Evolutionary conservation across 2,113 vertebrate species (phyloP).

Genomic region (Gymnocephalus cernua): DNA sequence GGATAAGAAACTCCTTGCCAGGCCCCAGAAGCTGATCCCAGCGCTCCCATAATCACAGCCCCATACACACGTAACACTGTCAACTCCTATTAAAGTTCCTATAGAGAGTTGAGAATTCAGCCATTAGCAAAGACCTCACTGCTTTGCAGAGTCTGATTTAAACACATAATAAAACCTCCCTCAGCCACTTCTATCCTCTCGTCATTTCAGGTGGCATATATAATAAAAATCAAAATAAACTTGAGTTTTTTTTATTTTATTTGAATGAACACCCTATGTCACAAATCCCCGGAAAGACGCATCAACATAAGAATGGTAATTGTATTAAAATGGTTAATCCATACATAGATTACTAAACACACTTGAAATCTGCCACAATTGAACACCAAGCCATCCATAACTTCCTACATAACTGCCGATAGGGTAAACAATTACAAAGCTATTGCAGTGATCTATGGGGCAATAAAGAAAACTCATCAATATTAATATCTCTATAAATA

Average conservation of each 20-base stretch:
- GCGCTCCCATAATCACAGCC: conserved; percentile 13
- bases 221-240: conserved; percentile 11
- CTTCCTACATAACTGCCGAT: conserved; percentile 21
- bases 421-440: conserved; percentile 56
- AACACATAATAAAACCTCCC: background rate
- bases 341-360: conserved; percentile 37
- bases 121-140: background rate
- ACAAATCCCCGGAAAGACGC: background rate
- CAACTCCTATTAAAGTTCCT: conserved; percentile 43
- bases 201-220: background rate
- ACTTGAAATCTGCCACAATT: conserved; percentile 12
- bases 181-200: background rate
- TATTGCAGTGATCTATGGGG: conserved; percentile 49
- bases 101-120: conserved; percentile 1
- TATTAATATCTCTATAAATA: conserved; percentile 75
- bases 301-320: conserved; percentile 17
- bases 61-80: conserved; percentile 33
- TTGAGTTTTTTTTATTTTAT: background rate
- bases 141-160: background rate
- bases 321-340: conserved; percentile 38
- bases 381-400: conserved; percentile 24
- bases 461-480: conserved; percentile 68
- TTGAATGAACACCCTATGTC: background rate
- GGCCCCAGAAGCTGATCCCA: conserved; percentile 27
- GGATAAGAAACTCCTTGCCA: conserved; percentile 45